A percentile compares a stretch with the other conserved stretches of the same genome.
Conservation (phyloP, 2,888 invertebrate genomes). For the Orchestes rusci region DNA sequence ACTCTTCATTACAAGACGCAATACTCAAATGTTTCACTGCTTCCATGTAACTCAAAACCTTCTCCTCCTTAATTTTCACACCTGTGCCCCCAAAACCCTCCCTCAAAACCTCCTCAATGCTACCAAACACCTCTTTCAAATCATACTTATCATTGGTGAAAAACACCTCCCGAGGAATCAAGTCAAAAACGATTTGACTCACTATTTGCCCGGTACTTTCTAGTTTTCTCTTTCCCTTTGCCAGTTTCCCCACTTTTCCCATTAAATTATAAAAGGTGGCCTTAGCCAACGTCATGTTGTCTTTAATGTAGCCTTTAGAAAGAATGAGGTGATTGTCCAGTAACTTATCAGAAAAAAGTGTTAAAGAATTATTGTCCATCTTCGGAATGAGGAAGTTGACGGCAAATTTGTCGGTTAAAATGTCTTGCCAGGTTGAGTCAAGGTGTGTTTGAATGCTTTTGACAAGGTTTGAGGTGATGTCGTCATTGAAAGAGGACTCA, state of each 20-base stretch:
- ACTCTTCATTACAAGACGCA: slow-evolving; percentile 28
- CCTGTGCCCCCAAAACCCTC: background rate
- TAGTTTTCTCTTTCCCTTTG: slow-evolving; percentile 34
- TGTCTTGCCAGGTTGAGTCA: slow-evolving; percentile 33
- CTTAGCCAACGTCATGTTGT: slow-evolving; percentile 28
- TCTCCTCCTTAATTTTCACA: slow-evolving; percentile 25
- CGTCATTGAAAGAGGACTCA: slow-evolving; percentile 33
- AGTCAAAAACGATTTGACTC: slow-evolving; percentile 29
- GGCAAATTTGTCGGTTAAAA: slow-evolving; percentile 36
- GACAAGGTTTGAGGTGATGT: slow-evolving; percentile 30
- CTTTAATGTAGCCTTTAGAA: slow-evolving; percentile 22
- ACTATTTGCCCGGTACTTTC: slow-evolving; percentile 12
- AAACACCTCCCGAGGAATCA: slow-evolving; percentile 27
- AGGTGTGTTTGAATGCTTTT: slow-evolving; percentile 30
- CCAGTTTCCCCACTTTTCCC: slow-evolving; percentile 34
- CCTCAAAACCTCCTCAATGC: slow-evolving; percentile 20
- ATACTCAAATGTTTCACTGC: slow-evolving; percentile 34
- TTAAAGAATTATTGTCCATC: slow-evolving; percentile 30
- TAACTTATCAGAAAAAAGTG: slow-evolving; percentile 28
- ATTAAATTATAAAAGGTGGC: slow-evolving; percentile 30
- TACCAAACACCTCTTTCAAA: slow-evolving; percentile 18
- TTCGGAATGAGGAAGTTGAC: slow-evolving; percentile 32
- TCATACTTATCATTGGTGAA: too few relatives aligned
- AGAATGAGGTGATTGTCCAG: slow-evolving; percentile 21
- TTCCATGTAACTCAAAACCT: slow-evolving; percentile 27